Evolutionary conservation across 2,888 invertebrate genomes (phyloP).

Genomic region (Steromphala cineraria): DNA sequence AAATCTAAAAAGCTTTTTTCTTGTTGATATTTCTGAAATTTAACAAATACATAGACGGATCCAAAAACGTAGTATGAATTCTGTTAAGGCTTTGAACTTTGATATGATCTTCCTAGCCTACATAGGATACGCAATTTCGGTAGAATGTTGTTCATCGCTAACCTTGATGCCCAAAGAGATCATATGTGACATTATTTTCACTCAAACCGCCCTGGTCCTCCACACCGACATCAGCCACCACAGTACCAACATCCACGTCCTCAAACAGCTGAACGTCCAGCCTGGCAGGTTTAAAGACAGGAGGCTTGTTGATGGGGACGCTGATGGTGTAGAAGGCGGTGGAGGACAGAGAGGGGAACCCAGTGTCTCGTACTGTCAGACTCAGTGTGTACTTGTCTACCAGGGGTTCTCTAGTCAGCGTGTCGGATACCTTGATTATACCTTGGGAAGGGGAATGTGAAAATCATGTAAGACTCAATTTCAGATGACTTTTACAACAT

Average conservation of each 20-base stretch:
- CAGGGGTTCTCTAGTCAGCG: not conserved
- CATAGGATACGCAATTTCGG: too few relatives aligned
- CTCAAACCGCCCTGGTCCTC: not conserved
- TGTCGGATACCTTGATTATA: not conserved
- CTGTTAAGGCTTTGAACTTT: too few relatives aligned
- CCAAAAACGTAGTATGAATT: too few relatives aligned
- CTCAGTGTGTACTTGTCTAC: not conserved
- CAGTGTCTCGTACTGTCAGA: constrained; percentile 12
- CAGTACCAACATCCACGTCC: constrained; percentile 7
- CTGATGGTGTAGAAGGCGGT: not conserved
- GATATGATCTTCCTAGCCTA: too few relatives aligned
- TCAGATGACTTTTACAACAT: too few relatives aligned
- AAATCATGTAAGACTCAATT: too few relatives aligned
- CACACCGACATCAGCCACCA: not conserved
- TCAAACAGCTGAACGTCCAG: constrained; percentile 18
- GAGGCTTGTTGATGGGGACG: constrained; percentile 26
- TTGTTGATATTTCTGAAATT: too few relatives aligned
- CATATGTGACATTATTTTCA: not conserved
- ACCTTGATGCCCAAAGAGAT: not conserved
- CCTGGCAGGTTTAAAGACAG: constrained; percentile 1
- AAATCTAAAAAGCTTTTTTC: too few relatives aligned
- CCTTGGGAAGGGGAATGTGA: not conserved
- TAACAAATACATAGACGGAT: too few relatives aligned
- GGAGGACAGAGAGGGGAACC: constrained; percentile 9
- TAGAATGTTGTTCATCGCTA: too few relatives aligned